Base-by-base conservation (phyloP, 1,140 invertebrate genomes). In the Pseudomyrmex concolor region DNA sequence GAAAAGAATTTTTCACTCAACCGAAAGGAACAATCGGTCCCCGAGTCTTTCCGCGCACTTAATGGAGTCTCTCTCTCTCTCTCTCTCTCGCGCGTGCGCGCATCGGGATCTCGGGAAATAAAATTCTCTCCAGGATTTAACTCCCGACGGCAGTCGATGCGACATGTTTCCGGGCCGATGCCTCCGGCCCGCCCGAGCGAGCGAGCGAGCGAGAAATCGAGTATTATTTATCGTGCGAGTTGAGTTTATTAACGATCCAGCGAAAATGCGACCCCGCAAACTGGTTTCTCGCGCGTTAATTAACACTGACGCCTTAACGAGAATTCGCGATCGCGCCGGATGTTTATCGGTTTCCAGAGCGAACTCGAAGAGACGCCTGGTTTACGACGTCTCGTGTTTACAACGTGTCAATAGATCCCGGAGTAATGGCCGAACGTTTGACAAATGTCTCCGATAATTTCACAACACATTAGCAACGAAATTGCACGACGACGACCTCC, bases 161-260 rank as follows among this genome's bases (percentile, higher is more conserved):
- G 86, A 87, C 80, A 48, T 84, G 85, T 87, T 87, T 87, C 86
- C 81, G 60, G 67, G 5, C 43, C n/a, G 55, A 57, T 86, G 85
- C n/a, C 25, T 59, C 5, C 34, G 55, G 17, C 22, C 57, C 54
- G 68, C 8, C 19, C 48, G 22, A 25, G 22, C 10, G 34, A 34
- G 34, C 34, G 34, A 34, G 34, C 34, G 34, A 34, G 34, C 64
- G 54, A 68, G 63, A 22, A 70, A 67, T 86, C 85, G 55, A 25
- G 54, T 60, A 86, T 86, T 86, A 76, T 86, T 86, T 68, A 60
- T 54, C 13, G 70, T 54, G 43, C 19, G 19, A 34, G 34, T 62
- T 51, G 55, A 7, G n/a, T 86, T 86, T 86, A 86, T 86, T 34
- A 81, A 83, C 73, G 85, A 72, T 68, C 71, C 62, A 8, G 9